phyloP scores from a whole-genome alignment of 2,888 invertebrate genomes.

The Lasius fuliginosus region DNA sequence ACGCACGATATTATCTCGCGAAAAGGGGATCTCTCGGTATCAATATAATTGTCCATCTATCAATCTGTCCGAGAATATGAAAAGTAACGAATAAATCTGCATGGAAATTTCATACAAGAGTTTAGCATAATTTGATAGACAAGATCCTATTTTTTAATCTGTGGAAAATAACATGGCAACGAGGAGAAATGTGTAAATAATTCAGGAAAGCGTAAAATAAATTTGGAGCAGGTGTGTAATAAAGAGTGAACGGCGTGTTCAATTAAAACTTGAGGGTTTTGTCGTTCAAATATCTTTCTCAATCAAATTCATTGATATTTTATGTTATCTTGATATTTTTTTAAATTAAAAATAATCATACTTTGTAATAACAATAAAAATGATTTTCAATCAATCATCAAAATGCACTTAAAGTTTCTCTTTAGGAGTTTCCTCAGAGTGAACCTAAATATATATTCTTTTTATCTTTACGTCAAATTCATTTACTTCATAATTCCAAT shows the following conservation, averaged over 20 bases:
- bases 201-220: background rate
- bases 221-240: background rate
- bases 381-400: background rate
- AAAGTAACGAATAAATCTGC: background rate
- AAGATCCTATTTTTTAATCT: background rate
- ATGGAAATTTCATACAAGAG: background rate
- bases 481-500: conserved; percentile 2
- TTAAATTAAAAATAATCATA: background rate
- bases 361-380: background rate
- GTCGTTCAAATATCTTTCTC: background rate
- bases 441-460: background rate
- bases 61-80: background rate
- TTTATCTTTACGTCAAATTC: conserved; percentile 15
- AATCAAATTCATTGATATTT: background rate
- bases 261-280: background rate
- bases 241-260: background rate
- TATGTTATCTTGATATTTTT: background rate
- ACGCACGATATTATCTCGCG: background rate
- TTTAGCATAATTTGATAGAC: background rate
- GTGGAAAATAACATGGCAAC: background rate
- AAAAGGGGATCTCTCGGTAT: background rate
- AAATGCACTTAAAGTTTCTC: background rate
- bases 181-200: background rate
- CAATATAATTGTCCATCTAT: background rate
- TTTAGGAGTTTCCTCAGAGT: background rate